phyloP scores from a whole-genome alignment of 2,113 vertebrate genomes.

The Neolamprologus fasciatus region DNA sequence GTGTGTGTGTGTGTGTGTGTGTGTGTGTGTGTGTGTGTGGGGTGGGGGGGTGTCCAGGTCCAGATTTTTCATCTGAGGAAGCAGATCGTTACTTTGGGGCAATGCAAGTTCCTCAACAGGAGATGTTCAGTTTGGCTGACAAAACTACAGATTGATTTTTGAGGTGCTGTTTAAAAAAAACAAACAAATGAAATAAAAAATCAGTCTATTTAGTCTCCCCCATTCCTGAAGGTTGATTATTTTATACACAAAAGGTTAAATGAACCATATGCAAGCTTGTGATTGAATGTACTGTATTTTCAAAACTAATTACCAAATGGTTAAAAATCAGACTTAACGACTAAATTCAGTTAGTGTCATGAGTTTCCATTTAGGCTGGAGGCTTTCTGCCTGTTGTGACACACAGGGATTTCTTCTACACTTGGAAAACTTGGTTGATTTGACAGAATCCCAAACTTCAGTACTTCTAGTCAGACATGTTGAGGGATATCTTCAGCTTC shows the following conservation, averaged over 20 bases:
- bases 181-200: neutral
- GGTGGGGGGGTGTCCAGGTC: neutral
- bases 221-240: neutral
- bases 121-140: neutral
- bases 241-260: neutral
- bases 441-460: neutral
- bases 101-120: neutral
- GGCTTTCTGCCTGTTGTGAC: neutral
- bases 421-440: neutral
- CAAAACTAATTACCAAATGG: neutral
- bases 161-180: neutral
- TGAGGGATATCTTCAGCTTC: neutral
- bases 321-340: neutral
- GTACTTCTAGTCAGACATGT: neutral
- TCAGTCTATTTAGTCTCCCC: neutral
- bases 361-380: neutral
- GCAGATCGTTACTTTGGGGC: neutral
- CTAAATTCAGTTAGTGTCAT: neutral
- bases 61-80: neutral
- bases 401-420: neutral
- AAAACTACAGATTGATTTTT: neutral
- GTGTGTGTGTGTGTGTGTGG: too few species aligned
- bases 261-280: neutral
- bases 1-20: fast-evolving
- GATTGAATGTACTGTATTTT: neutral